phyloP scores from a whole-genome alignment of 2,888 invertebrate genomes.

The Ephialtes manifestator region DNA sequence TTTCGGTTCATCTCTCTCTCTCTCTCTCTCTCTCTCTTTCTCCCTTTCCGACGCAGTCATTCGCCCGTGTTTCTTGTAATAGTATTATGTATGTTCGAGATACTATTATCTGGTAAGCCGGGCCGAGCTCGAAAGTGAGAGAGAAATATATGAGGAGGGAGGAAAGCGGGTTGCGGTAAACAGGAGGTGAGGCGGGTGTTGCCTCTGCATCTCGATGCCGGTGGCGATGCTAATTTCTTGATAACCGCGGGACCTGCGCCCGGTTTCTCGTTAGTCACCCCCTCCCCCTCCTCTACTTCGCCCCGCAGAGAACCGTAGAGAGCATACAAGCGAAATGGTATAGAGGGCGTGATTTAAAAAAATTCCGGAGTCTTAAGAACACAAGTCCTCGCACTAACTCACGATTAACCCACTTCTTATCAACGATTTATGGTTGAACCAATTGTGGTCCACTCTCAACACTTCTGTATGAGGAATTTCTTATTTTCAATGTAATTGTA shows the following conservation, averaged over 20 bases:
- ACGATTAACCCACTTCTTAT: neutral
- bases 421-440: neutral
- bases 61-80: constrained; percentile 40
- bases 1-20: constrained; percentile 16
- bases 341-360: neutral
- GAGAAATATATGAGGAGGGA: neutral
- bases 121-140: constrained; percentile 4
- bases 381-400: neutral
- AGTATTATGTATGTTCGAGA: constrained; percentile 48
- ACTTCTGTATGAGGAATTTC: neutral
- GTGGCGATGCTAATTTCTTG: constrained; percentile 69
- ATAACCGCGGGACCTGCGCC: constrained; percentile 47
- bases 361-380: neutral
- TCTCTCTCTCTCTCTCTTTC: neutral
- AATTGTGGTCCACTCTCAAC: neutral
- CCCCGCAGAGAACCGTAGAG: constrained; percentile 3
- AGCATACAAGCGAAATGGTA: neutral
- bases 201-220: constrained; percentile 18
- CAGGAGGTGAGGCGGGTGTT: neutral
- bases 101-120: constrained; percentile 50
- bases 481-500: no score
- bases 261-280: constrained; percentile 20
- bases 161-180: neutral
- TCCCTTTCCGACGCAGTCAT: neutral
- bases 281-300: no score